Conservation (phyloP, 92 coral and sea anemone species). For the Zoanthus gigantus region DNA sequence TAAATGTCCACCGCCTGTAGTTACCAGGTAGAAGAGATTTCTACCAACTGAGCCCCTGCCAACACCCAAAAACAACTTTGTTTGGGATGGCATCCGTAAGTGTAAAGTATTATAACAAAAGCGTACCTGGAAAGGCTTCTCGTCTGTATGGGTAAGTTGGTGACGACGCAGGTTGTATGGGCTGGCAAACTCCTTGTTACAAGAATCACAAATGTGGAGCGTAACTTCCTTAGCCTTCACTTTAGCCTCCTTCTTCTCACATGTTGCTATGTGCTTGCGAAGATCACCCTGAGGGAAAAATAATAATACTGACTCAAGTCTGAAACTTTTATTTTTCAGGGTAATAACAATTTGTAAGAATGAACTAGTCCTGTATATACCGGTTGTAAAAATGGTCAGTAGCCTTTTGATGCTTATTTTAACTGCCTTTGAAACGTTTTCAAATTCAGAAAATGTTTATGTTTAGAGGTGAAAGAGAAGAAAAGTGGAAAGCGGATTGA, state of each 20-base stretch:
- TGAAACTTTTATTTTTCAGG: too few relatives aligned
- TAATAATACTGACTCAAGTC: neutral
- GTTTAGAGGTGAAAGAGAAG: too few relatives aligned
- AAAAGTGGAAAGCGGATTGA: too few relatives aligned
- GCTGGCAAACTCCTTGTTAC: conserved; percentile 99
- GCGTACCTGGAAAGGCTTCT: conserved; percentile 77
- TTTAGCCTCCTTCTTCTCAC: conserved; percentile 92
- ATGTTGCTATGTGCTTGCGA: conserved; percentile 87
- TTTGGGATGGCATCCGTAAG: neutral
- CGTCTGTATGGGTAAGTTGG: conserved; percentile 97
- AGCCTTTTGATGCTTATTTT: too few relatives aligned
- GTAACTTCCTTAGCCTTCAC: conserved; percentile 90
- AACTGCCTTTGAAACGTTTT: too few relatives aligned
- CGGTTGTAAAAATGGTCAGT: too few relatives aligned
- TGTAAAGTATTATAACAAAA: neutral
- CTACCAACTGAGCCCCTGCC: too few relatives aligned
- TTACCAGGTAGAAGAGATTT: too few relatives aligned
- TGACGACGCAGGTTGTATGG: conserved; percentile 98
- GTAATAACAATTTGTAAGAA: too few relatives aligned
- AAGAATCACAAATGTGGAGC: conserved; percentile 95
- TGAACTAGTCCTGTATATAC: too few relatives aligned
- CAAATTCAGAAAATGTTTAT: too few relatives aligned
- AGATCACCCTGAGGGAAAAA: conserved; percentile 70
- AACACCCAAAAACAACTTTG: neutral
- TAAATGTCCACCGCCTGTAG: too few relatives aligned